Base-by-base conservation (phyloP, 2,888 invertebrate genomes). In the Antheraea yamamai region DNA sequence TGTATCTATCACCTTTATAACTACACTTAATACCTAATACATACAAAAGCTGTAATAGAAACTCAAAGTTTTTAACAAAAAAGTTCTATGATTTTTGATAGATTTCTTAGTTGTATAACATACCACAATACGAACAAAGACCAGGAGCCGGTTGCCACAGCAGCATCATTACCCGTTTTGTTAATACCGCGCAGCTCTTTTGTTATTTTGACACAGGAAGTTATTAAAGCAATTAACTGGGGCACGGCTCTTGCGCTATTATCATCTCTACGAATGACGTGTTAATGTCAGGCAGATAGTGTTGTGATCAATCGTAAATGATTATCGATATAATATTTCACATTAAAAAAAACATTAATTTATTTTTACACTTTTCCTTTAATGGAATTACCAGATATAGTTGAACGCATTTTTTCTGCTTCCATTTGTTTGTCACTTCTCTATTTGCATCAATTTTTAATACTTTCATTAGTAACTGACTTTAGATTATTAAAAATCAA, bases 161-260 rank as follows among this genome's bases (percentile, higher is more conserved):
- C 82, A 84, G 78, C 86, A 85, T 88, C 89, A 90, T 91, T 90
- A 91, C 85, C 85, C 88, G 90, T 92, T 92, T 89, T 88, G 92
- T 91, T 91, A 91, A 91, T 92, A 91, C 89, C 87, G 88, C 89
- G 86, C 85, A 82, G 90, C 90, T 94, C 94, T 93, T 93, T 95
- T 95, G 95, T 95, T 95, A 95, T 95, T 95, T 95, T 94, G 95
- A 95, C 94, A 93, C 95, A 95, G 95, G 95, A 95, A 95, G 94
- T 94, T 94, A 94, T 95, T 95, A 95, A 93, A 95, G 94, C 92
- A 95, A 95, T 95, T 95, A 95, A 94, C 90, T 90, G 91, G 91
- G 90, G 92, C 91, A 92, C 92, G 91, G 91, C 92, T 92, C 91
- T 90, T 91, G 91, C 79, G 86, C 92, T 92, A 94, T 94, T 94